Conservation (phyloP, 2,113 vertebrate species). For the Echinops telfairi region DNA sequence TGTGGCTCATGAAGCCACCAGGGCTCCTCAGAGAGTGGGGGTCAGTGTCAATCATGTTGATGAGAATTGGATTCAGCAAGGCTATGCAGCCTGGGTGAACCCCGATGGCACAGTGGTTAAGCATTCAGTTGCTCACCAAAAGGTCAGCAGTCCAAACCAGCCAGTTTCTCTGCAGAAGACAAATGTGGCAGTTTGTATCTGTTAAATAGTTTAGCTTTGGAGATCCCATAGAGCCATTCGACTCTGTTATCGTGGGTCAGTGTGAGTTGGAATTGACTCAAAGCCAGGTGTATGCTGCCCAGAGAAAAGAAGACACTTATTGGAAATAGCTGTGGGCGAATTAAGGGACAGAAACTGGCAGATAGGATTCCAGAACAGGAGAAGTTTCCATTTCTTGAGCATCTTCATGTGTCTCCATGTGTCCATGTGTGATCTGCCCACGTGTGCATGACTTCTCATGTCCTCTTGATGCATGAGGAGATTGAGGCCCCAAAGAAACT, state of each 20-base stretch:
- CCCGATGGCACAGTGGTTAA: background rate
- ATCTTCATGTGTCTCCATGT: background rate
- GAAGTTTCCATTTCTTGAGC: background rate
- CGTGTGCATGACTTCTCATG: fast-evolving
- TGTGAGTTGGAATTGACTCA: background rate
- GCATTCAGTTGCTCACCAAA: background rate
- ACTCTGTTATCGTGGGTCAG: background rate
- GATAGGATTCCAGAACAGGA: background rate
- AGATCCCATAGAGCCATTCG: background rate
- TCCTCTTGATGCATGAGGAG: background rate
- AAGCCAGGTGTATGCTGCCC: background rate
- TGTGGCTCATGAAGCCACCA: too few relatives aligned
- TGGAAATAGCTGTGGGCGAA: background rate
- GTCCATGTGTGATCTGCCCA: background rate
- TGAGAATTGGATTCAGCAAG: background rate
- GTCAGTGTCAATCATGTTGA: background rate
- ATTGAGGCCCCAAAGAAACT: background rate
- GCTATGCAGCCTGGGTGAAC: too few relatives aligned
- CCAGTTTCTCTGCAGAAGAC: background rate
- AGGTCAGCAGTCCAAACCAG: background rate
- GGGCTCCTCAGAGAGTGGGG: background rate
- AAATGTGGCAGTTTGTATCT: background rate
- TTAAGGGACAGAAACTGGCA: background rate
- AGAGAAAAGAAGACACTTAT: background rate
- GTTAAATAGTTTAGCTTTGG: background rate